Conservation (phyloP, 2,113 vertebrate genomes). For the Siniperca knerii region DNA sequence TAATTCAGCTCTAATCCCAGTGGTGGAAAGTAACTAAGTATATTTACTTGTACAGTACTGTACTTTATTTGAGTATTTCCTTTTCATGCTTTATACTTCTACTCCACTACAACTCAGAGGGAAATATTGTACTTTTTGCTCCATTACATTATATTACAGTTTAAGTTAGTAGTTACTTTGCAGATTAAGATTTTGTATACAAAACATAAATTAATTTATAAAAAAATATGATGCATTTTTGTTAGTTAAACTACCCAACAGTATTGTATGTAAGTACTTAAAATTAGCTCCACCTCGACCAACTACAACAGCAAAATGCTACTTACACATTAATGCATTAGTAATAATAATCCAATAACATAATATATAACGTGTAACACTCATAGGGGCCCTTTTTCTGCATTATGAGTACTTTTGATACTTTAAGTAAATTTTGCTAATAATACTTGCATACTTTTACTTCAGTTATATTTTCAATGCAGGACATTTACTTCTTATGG, state of each 20-base stretch:
- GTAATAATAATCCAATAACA: too few relatives aligned
- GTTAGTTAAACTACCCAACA: not conserved
- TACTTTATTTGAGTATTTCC: too few relatives aligned
- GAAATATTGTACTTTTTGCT: too few relatives aligned
- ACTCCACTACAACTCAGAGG: too few relatives aligned
- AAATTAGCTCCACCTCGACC: too few relatives aligned
- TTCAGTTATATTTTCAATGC: not conserved
- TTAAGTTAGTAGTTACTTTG: not conserved
- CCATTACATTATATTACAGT: too few relatives aligned
- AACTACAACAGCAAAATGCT: not conserved
- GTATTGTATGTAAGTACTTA: not conserved
- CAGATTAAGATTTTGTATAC: not conserved
- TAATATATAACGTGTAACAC: not conserved
- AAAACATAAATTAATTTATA: not conserved
- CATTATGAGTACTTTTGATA: not conserved
- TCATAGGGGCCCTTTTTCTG: too few relatives aligned
- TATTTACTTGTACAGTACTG: too few relatives aligned
- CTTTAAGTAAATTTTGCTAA: not conserved
- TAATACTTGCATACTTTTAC: not conserved
- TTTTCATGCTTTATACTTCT: too few relatives aligned
- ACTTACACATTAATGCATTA: too few relatives aligned
- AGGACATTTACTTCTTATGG: not conserved
- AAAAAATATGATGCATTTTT: not conserved
- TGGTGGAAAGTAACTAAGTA: too few relatives aligned
- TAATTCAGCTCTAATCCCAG: too few relatives aligned